Base-by-base conservation (phyloP, 2,888 invertebrate species). In the Acanthococcus lagerstroemiae region DNA sequence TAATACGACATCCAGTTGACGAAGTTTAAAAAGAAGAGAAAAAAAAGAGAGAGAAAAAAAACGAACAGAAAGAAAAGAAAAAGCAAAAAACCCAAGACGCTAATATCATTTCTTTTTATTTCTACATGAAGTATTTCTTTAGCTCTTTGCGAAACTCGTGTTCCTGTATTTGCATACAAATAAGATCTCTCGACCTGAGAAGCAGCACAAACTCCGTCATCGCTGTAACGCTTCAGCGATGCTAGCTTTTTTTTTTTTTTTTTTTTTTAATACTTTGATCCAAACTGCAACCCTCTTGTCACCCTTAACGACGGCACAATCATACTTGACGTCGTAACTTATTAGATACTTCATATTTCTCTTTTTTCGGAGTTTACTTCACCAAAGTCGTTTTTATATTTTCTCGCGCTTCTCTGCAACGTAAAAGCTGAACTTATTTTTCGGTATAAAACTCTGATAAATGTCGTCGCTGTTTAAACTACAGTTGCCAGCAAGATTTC, bases 61-160 rank as follows among this genome's bases (percentile, higher is more conserved):
- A 26, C 27, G 12, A 48, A 48, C 5, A 54, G 26, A 55, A 3
- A 15, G 27, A n/a, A 27, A 55, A 52, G 54, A 63, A 54, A 63
- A 63, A 52, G 61, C 27, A 37, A 63, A 63, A 63, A 63, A 63
- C 61, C 61, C 61, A 63, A 63, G 61, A 63, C 61, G 61, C 61
- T 63, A 63, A 63, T 63, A 63, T 63, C 61, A 63, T 63, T 63
- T 63, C 61, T 63, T 63, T 63, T 63, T 63, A 63, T 63, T 63
- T 63, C 61, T 63, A 63, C 61, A 63, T 54, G 61, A 63, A 63
- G 61, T 63, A 63, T 63, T 63, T 63, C 61, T 63, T 63, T 54
- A 63, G 54, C 54, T 63, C 61, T 63, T 63, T 50, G 50, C 61
- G 54, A 63, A 63, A 63, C 61, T 63, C 61, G 61, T 63, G 61